phyloP scores from a whole-genome alignment of 2,888 invertebrate species.

The Aphodius sticticus region DNA sequence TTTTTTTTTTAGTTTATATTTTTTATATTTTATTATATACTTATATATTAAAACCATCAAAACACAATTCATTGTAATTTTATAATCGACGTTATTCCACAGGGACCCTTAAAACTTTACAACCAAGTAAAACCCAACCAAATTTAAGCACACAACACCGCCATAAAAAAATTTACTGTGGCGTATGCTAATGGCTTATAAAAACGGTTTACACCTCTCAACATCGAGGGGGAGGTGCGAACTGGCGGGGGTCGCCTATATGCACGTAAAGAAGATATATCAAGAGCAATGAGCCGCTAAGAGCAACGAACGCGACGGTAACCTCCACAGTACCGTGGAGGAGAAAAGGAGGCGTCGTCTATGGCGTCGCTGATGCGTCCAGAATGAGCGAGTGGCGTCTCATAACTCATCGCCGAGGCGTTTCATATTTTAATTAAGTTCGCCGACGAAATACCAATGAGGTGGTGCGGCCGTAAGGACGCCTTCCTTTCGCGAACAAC shows the following conservation, averaged over 20 bases:
- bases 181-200: not conserved
- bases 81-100: too few species aligned
- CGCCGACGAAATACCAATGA: constrained; percentile 21
- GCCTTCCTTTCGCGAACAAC: constrained; percentile 11
- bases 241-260: not conserved
- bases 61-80: too few species aligned
- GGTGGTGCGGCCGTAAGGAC: not conserved
- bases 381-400: constrained; percentile 14
- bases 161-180: not conserved
- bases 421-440: constrained; percentile 26
- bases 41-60: too few species aligned
- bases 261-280: constrained; percentile 25
- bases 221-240: not conserved
- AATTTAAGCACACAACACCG: not conserved
- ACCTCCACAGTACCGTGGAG: not conserved
- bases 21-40: too few species aligned
- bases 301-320: not conserved
- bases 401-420: constrained; percentile 21
- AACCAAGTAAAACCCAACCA: not conserved
- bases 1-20: too few species aligned
- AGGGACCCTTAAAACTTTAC: not conserved
- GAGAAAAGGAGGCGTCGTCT: constrained; percentile 11
- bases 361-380: constrained; percentile 10
- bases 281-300: constrained; percentile 20
- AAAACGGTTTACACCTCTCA: not conserved